Conservation (phyloP, 1,140 invertebrate genomes). For the Rhynchophorus ferrugineus region DNA sequence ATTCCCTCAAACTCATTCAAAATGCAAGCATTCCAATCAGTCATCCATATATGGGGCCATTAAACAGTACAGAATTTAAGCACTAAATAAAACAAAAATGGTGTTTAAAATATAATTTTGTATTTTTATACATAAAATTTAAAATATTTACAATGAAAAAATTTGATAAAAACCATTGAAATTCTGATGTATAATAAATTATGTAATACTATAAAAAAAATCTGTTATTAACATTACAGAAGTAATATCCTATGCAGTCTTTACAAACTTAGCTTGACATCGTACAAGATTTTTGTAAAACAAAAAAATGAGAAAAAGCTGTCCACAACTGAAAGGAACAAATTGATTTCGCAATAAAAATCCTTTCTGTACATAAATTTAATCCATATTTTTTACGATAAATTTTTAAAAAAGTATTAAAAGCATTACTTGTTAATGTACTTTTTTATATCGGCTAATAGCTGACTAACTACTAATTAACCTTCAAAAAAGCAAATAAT, state of each 20-base stretch:
- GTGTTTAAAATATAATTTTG: not conserved
- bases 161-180: not conserved
- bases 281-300: no score
- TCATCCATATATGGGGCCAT: no score
- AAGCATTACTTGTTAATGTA: not conserved
- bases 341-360: not conserved
- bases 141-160: not conserved
- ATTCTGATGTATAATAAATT: not conserved
- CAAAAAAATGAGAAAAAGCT: not conserved
- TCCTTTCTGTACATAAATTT: not conserved
- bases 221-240: not conserved
- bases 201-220: not conserved
- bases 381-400: not conserved
- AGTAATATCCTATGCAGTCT: not conserved
- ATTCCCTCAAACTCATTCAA: no score
- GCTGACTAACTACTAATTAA: not conserved
- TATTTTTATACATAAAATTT: not conserved
- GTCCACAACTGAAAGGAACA: not conserved
- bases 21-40: no score
- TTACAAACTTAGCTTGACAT: not conserved
- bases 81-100: no score
- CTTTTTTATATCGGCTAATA: not conserved
- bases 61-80: no score
- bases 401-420: not conserved
- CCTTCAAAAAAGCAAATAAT: not conserved